Evolutionary conservation across 2,113 vertebrate genomes (phyloP), one percentile per base, ranked within the genome.

Genomic region (Daphoenositta chrysoptera): DNA sequence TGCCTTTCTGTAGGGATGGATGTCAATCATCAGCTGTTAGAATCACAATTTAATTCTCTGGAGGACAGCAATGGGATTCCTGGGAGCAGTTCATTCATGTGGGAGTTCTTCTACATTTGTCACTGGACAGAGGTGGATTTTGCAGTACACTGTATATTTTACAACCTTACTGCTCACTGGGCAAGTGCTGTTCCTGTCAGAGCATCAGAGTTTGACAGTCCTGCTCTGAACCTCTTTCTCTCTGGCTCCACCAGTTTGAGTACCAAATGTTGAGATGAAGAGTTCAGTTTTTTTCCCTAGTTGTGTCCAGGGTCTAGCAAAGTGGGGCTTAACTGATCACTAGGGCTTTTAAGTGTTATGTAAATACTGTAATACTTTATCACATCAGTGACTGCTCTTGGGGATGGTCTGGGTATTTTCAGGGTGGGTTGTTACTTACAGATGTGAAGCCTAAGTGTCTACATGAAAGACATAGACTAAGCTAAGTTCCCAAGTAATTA

Each of bases 1-100:
- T 92, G 94, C 94, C 93, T 97, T 97, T 97, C 92, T 96, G 75
- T 37, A 95, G 66, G 23, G 18, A 97, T 77, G 88, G 89, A 92
- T 57, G 24, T 91, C 97, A 95, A 72, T 95, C 78, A 12, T 81
- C 63, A 81, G 95, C 70, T 97, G 60, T 93, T 87, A 90, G 87
- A 93, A 91, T n/a, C 54, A 44, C 70, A 75, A 89, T 87, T 95
- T 90, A 96, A 95, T 94, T 77, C 72, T 93, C 96, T 90, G 73
- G 92, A 95, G 96, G 80, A 93, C 42, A 94, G 58, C 48, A 83
- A 48, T 26, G n/a, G 86, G n/a, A 89, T 90, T 96, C 66, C 37
- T 5, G 2, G 58, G 22, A 54, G 21, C 30, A 83, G 40, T 56
- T 61, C 4, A 31, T 64, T 85, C 5, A 2, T 44, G 33, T 47